phyloP scores from a whole-genome alignment of 2,888 invertebrate species.

The Maniola hyperantus region DNA sequence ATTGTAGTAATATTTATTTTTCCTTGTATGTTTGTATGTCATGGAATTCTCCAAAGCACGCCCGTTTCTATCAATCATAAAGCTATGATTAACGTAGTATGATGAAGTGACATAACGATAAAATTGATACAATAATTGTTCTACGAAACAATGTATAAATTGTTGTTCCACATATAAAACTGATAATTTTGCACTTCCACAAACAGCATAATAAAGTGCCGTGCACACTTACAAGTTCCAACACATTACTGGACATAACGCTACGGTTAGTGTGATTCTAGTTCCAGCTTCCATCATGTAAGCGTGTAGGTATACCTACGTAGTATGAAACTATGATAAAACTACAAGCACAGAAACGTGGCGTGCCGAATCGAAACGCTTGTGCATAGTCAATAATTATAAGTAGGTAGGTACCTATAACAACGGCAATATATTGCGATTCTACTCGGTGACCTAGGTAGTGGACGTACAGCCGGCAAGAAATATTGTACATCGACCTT shows the following conservation, averaged over 20 bases:
- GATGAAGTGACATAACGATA: slow-evolving; percentile 14
- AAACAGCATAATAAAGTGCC: slow-evolving; percentile 44
- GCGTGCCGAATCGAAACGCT: too few species aligned
- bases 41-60: slow-evolving; percentile 8
- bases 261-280: too few species aligned
- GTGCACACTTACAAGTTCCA: neutral
- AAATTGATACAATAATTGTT: slow-evolving; percentile 18
- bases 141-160: slow-evolving; percentile 31
- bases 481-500: too few species aligned
- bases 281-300: neutral
- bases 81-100: neutral
- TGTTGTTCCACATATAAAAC: slow-evolving; percentile 32
- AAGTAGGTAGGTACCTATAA: too few species aligned
- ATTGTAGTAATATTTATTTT: neutral
- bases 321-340: too few species aligned
- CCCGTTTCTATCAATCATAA: neutral
- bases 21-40: slow-evolving; percentile 9
- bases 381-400: too few species aligned
- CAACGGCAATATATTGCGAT: too few species aligned
- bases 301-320: too few species aligned
- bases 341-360: too few species aligned
- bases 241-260: neutral
- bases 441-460: too few species aligned
- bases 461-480: too few species aligned
- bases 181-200: slow-evolving; percentile 51